These are phyloP conservation scores for Epinephelus malabaricus DNA, from an alignment of 2,797 vertebrate species.

Conservation along the genomic window DNA sequence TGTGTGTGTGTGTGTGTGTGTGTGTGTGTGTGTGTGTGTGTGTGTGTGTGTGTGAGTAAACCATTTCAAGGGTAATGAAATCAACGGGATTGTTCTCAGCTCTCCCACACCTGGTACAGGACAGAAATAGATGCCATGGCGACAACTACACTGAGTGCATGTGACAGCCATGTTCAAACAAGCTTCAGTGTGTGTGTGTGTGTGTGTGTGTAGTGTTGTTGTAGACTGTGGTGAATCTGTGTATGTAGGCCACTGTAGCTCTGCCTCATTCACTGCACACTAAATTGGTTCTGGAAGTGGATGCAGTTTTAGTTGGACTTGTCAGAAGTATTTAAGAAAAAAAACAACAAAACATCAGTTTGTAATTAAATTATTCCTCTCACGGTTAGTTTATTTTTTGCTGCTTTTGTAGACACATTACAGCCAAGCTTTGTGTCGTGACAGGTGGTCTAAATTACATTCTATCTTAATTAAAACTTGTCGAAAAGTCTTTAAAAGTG, in stretches of 20 bases:
- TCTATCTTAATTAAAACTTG: conserved; percentile 16
- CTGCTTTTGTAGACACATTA: conserved; percentile 3
- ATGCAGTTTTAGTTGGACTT: conserved; percentile 6
- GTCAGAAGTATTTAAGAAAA: conserved; percentile 1
- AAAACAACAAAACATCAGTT: neutral
- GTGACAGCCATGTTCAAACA: conserved; percentile 48
- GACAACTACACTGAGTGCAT: conserved; percentile 43
- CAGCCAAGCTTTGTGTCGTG: neutral
- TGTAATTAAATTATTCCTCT: conserved; percentile 21
- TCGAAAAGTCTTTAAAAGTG: conserved; percentile 4
- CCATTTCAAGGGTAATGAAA: conserved; percentile 46
- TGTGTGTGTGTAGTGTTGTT: neutral
- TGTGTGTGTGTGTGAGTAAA: conserved; percentile 11
- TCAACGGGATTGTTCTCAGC: conserved; percentile 55
- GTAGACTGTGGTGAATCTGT: neutral
- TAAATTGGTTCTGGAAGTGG: neutral
- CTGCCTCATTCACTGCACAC: conserved; percentile 18
- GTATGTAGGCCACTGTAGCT: conserved; percentile 36
- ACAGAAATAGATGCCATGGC: conserved; percentile 61
- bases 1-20: neutral
- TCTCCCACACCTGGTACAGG: conserved; percentile 67
- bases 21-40: conserved; percentile 8
- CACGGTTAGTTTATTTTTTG: neutral
- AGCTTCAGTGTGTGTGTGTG: neutral
- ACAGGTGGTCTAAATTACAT: conserved; percentile 10